Evolutionary conservation across 2,113 vertebrate genomes (phyloP), one percentile per base, ranked within the genome.

Genomic region (Pituophis catenifer): DNA sequence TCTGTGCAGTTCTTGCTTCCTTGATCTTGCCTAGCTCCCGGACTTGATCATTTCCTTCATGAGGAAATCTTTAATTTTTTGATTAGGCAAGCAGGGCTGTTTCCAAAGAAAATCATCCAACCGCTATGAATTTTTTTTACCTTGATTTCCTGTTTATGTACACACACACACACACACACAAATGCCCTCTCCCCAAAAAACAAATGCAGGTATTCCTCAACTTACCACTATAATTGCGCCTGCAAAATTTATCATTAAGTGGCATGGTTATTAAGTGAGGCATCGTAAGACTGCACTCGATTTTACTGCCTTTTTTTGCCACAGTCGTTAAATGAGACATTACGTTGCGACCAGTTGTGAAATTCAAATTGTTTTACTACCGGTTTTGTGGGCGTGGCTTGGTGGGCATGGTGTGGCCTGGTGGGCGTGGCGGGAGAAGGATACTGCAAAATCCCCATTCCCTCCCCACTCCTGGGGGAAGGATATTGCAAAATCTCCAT

Each of bases 111-210:
- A 70, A 70, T 7, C 12, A 1, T 0, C 2, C 26, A 89, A 29
- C 33, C 65, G 11, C 11, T 92, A 86, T 75, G 2, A 81, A 70
- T 91, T 90, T 93, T 93, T 81, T 95, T 10, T 38, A 53, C 53
- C 53, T 0, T 58, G 3, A 0, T 55, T 94, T 89, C 23, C 91
- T 90, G 23, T 59, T 52, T 88, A 54, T 65, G 10, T 3, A 65
- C 26, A 29, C 24, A 48, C 48, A 48, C 38, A 38, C 38, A 44
- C 5, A 62, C 62, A 38, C 70, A 75, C n/a, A 75, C 29, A 65
- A 13, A 29, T 26, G 1, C 62, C 29, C 3, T 23, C 23, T 1
- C 57, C 7, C 59, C 59, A 26, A 11, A 62, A 26, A 62, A 62
- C 3, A 65, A n/a, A 65, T 65, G 12, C 26, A 65, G 26, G 11